Conservation (phyloP, 2,113 vertebrate genomes). For the Engystomops pustulosus region DNA sequence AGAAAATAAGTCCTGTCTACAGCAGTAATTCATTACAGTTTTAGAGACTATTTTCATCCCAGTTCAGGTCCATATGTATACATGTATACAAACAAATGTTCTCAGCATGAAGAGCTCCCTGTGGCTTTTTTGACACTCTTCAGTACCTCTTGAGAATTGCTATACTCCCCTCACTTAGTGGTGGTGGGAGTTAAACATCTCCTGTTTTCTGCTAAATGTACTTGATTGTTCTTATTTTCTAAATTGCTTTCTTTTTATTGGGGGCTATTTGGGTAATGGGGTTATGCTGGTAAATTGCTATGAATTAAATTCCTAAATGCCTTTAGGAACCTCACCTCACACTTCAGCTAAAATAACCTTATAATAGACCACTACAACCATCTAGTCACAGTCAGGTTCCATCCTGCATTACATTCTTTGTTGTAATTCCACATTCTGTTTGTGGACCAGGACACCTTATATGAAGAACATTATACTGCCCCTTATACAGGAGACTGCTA, state of each 20-base stretch:
- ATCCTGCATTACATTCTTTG: background rate
- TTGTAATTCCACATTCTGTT: background rate
- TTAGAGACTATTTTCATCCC: background rate
- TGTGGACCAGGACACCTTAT: background rate
- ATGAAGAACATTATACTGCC: background rate
- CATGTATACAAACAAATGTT: background rate
- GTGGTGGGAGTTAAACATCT: background rate
- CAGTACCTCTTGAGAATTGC: too few species aligned
- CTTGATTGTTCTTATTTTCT: background rate
- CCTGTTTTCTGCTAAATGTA: background rate
- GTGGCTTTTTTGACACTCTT: too few species aligned
- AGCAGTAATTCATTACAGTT: background rate
- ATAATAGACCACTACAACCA: too few species aligned
- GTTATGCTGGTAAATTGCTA: background rate
- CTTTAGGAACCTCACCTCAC: background rate
- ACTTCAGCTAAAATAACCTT: too few species aligned
- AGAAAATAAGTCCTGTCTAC: background rate
- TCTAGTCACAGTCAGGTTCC: too few species aligned
- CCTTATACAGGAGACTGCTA: background rate
- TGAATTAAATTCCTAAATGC: background rate
- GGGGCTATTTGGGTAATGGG: background rate
- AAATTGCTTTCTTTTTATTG: background rate
- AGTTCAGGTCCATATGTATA: background rate
- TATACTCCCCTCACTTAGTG: background rate
- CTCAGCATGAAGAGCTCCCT: background rate